Base-by-base conservation (phyloP, 2,113 vertebrate species). In the Phyllopteryx taeniolatus region DNA sequence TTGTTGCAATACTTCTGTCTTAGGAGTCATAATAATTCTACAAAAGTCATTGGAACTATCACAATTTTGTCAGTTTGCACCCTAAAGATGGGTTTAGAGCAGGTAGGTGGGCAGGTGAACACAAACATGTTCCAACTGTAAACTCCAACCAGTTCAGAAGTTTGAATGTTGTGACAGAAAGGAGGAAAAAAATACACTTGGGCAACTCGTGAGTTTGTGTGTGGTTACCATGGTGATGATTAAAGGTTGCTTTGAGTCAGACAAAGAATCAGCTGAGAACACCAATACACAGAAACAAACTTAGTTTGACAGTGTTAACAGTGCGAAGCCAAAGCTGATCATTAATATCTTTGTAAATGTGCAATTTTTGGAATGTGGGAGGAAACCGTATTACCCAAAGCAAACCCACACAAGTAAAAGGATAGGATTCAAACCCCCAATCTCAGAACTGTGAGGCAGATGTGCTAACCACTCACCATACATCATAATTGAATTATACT, bases 1-100 rank as follows among this genome's bases (percentile, higher is more conserved):
- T 59, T 73, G 65, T 73, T 66, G 62, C 17, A 70, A 57, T 74
- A 79, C 79, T 83, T 76, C 80, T 84, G 75, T 80, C 75, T 80
- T 72, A 59, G 64, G 42, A 80, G 53, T 54, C 27, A 27, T 27
- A 27, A 27, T 35, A 53, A n/a, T 15, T 63, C 33, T 31, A 54
- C 49, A 67, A 14, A 49, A 17, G 47, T 53, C 19, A 53, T 53
- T n/a, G 9, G 6, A 20, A 53, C n/a, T 53, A n/a, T 2, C 8
- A 11, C 10, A 22, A 22, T 56, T 8, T 22, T 56, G n/a, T 22
- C 20, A 2, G 8, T 56, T 56, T 56, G 5, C 8, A 11, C 8
- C 8, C 4, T 20, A 56, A 56, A 56, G 20, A 4, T 56, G 2
- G 53, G 20, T 19, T 51, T 51, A 17, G 17, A 51, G 9, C 13